These are phyloP conservation scores for Coregonus sp. DNA, from an alignment of 2,797 vertebrate genomes.

Conservation along the genomic window DNA sequence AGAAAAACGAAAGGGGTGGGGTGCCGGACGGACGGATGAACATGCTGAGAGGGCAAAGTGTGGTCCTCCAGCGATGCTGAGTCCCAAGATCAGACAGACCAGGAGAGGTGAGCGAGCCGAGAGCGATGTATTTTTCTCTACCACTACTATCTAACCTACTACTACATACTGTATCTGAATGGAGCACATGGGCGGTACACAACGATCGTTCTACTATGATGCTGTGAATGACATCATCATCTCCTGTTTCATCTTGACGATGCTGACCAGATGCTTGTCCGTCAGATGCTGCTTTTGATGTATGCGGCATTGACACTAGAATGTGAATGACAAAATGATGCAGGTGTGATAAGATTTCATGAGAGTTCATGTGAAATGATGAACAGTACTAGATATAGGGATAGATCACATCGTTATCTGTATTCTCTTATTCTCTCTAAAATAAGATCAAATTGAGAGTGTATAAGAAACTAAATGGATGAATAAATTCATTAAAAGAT, in stretches of 20 bases:
- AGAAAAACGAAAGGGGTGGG: constrained; percentile 45
- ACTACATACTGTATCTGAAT: background rate
- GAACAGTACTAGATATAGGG: constrained; percentile 45
- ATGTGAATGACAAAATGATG: constrained; percentile 41
- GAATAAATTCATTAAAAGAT: background rate
- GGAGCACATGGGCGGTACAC: background rate
- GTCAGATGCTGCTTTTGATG: constrained; percentile 55
- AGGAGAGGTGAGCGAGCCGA: constrained; percentile 81
- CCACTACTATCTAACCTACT: background rate
- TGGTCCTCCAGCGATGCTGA: constrained; percentile 77
- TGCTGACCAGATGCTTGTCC: constrained; percentile 45
- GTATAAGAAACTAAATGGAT: background rate
- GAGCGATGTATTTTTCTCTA: background rate
- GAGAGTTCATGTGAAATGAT: constrained; percentile 38
- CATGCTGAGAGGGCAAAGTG: constrained; percentile 67
- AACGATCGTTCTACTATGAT: background rate
- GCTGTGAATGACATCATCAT: constrained; percentile 33
- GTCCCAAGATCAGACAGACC: constrained; percentile 89
- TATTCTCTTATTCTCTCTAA: constrained; percentile 12
- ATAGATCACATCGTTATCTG: constrained; percentile 37
- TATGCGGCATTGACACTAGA: background rate
- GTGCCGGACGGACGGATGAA: constrained; percentile 59
- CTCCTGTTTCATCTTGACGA: constrained; percentile 60
- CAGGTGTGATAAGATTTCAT: constrained; percentile 56
- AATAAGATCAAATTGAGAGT: constrained; percentile 44